Percentiles rank a stretch among this genome's conserved stretches.
These are phyloP conservation scores for Xenotilapia longispinis DNA, from an alignment of 2,113 vertebrate species.

Conservation along the genomic window DNA sequence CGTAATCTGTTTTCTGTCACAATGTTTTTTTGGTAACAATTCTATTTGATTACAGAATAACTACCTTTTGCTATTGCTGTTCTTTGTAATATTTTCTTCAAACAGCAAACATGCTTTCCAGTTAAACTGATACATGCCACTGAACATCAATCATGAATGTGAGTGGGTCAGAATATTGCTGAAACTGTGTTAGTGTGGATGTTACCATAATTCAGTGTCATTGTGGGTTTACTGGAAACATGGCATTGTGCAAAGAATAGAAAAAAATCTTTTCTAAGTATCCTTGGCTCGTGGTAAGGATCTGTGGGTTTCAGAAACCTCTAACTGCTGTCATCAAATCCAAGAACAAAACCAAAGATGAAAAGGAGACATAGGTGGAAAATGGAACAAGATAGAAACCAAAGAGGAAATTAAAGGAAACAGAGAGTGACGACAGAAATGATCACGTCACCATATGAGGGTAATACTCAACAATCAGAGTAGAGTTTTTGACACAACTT, in stretches of 20 bases:
- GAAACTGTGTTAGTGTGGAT: neutral
- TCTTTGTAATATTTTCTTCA: neutral
- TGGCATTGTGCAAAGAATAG: neutral
- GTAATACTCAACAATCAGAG: neutral
- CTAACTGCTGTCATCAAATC: neutral
- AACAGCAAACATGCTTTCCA: neutral
- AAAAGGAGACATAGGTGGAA: neutral
- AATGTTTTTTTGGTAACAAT: neutral
- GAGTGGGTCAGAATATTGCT: neutral
- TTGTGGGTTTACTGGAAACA: neutral
- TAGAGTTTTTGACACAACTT: neutral
- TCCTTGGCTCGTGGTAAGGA: neutral
- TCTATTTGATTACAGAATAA: neutral
- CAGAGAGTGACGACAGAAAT: neutral
- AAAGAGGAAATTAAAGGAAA: neutral
- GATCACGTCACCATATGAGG: neutral
- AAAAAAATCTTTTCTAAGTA: neutral
- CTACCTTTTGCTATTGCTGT: neutral
- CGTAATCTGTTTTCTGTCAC: neutral
- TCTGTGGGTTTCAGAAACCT: neutral
- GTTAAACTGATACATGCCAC: neutral
- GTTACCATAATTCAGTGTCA: neutral
- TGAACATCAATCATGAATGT: neutral
- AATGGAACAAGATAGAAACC: neutral
- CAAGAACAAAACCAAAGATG: neutral